These are phyloP conservation scores for Caenorhabditis angaria DNA, from an alignment of 2,888 invertebrate species.

Conservation along the genomic window DNA sequence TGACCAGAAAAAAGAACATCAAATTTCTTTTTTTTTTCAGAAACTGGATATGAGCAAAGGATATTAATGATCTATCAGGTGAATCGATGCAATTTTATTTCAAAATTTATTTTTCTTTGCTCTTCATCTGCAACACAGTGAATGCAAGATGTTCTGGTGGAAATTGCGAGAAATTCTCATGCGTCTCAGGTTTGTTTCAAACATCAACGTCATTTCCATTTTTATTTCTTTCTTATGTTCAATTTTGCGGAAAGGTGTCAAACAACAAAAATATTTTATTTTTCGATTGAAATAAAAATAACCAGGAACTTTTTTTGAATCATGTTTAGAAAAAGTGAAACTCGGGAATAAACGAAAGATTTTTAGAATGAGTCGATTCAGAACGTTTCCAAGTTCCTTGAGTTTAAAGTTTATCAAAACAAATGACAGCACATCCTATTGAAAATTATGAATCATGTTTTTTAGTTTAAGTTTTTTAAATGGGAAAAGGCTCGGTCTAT, in stretches of 20 bases:
- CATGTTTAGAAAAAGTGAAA: too few relatives aligned
- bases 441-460: too few relatives aligned
- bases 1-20: not conserved
- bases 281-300: not conserved
- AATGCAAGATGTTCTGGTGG: slow-evolving; percentile 20
- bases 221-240: not conserved
- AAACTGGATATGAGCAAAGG: slow-evolving; percentile 4
- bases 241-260: too few relatives aligned
- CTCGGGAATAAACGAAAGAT: too few relatives aligned
- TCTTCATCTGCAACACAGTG: not conserved
- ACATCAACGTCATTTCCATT: not conserved
- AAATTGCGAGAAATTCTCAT: slow-evolving; percentile 35
- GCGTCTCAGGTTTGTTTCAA: slow-evolving; percentile 28
- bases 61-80: slow-evolving; percentile 7
- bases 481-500: too few relatives aligned
- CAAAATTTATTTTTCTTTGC: not conserved
- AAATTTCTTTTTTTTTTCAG: slow-evolving; percentile 1
- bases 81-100: slow-evolving; percentile 6
- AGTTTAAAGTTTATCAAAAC: too few relatives aligned
- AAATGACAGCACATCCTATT: too few relatives aligned
- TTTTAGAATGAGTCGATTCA: too few relatives aligned
- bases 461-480: slow-evolving; percentile 3
- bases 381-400: too few relatives aligned
- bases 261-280: not conserved
- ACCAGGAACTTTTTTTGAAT: too few relatives aligned